A percentile compares a stretch with the other conserved stretches of the same genome.
These are phyloP conservation scores for Ennomos quercinarius DNA, from an alignment of 2,888 invertebrate genomes.

Conservation along the genomic window DNA sequence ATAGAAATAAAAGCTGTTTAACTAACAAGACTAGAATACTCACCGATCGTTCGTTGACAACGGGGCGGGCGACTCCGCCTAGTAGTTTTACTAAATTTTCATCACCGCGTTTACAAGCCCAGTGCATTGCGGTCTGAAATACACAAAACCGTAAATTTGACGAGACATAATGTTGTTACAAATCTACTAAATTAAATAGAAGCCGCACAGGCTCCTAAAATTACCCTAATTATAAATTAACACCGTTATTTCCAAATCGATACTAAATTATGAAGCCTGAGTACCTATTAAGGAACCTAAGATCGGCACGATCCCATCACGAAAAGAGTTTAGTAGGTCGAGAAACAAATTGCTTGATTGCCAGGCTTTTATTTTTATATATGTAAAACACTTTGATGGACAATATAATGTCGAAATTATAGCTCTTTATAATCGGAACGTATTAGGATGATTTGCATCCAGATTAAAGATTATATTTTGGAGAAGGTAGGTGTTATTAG, in stretches of 20 bases:
- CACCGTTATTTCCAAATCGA: constrained; percentile 53
- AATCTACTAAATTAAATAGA: constrained; percentile 40
- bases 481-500: constrained; percentile 81
- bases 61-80: constrained; percentile 92
- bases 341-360: constrained; percentile 83
- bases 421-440: constrained; percentile 83
- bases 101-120: constrained; percentile 98
- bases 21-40: constrained; percentile 49
- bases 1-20: too few species aligned
- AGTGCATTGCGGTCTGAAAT: constrained; percentile 96
- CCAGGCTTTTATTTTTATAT: constrained; percentile 79
- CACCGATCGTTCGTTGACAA: constrained; percentile 95
- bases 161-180: constrained; percentile 19
- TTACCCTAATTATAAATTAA: constrained; percentile 43
- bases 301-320: constrained; percentile 70
- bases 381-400: constrained; percentile 84
- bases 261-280: constrained; percentile 61
- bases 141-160: constrained; percentile 34
- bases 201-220: constrained; percentile 34
- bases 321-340: constrained; percentile 79
- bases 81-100: constrained; percentile 95
- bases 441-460: constrained; percentile 84
- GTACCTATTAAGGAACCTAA: constrained; percentile 57
- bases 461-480: constrained; percentile 85
- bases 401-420: constrained; percentile 84